These are phyloP conservation scores for Epicampocera succincta DNA, from an alignment of 2,888 invertebrate genomes.

Conservation along the genomic window DNA sequence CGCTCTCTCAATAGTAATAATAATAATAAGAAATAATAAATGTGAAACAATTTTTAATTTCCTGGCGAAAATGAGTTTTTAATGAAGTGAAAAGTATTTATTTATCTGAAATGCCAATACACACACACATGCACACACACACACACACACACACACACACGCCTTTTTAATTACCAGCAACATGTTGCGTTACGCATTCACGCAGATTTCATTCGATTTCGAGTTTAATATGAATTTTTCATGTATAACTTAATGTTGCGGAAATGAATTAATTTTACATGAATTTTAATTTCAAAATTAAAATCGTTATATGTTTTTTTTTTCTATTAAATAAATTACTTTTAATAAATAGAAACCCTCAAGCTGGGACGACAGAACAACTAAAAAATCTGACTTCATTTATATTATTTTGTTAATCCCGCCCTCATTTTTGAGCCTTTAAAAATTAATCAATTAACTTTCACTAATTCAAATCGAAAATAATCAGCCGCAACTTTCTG, in stretches of 20 bases:
- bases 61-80: slow-evolving; percentile 79
- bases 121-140: background rate
- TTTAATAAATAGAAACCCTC: slow-evolving; percentile 15
- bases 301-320: too few relatives aligned
- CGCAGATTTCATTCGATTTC: slow-evolving; percentile 1
- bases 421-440: slow-evolving; percentile 58
- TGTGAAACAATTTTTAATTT: slow-evolving; percentile 75
- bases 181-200: slow-evolving; percentile 28
- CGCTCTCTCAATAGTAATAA: slow-evolving; percentile 21
- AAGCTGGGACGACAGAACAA: background rate
- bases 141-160: background rate
- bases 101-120: slow-evolving; percentile 38
- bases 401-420: slow-evolving; percentile 10
- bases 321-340: slow-evolving; percentile 34
- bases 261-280: slow-evolving; percentile 65
- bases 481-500: background rate
- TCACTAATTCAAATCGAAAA: background rate
- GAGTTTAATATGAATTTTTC: slow-evolving; percentile 14
- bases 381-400: background rate
- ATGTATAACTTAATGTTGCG: slow-evolving; percentile 57
- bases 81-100: slow-evolving; percentile 73
- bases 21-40: slow-evolving; percentile 38
- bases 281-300: slow-evolving; percentile 56
- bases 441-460: slow-evolving; percentile 52
- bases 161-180: slow-evolving; percentile 5